These are phyloP conservation scores for Andrena fulva DNA, from an alignment of 2,888 invertebrate genomes.

Conservation along the genomic window DNA sequence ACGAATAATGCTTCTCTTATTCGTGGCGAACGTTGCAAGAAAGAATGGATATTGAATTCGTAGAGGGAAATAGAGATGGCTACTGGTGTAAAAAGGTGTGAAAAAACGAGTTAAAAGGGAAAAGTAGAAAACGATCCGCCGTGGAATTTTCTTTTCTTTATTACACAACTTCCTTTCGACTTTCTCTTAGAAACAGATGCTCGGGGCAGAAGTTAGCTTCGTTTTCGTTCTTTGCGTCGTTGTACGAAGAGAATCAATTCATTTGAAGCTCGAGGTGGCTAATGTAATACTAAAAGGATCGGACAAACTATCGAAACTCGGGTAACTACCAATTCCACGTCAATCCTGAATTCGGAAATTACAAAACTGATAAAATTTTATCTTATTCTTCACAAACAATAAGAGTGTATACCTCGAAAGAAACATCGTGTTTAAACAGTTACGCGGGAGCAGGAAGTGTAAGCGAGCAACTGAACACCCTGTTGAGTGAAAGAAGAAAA, in stretches of 20 bases:
- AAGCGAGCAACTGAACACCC: background rate
- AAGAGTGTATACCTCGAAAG: background rate
- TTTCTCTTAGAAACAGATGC: slow-evolving; percentile 21
- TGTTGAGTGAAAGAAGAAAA: background rate
- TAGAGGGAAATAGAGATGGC: too few species aligned
- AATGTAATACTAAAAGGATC: slow-evolving; percentile 18
- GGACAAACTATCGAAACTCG: background rate
- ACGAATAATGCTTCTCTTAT: background rate
- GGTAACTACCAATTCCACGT: background rate
- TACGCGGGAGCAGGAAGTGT: background rate
- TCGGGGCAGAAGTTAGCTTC: slow-evolving; percentile 11
- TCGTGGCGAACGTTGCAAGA: background rate
- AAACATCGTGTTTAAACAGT: background rate
- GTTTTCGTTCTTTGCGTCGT: slow-evolving; percentile 31
- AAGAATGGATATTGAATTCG: slow-evolving; percentile 19
- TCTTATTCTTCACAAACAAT: background rate
- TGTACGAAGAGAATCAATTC: slow-evolving; percentile 31
- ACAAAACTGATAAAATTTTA: background rate
- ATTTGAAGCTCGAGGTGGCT: slow-evolving; percentile 8
- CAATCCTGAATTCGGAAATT: background rate
- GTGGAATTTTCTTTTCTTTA: slow-evolving; percentile 21
- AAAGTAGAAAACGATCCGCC: background rate
- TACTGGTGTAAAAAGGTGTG: too few species aligned
- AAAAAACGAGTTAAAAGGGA: background rate
- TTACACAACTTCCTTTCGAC: slow-evolving; percentile 11